These are phyloP conservation scores for Asbolus verrucosus DNA, from an alignment of 1,140 invertebrate species.

Conservation along the genomic window DNA sequence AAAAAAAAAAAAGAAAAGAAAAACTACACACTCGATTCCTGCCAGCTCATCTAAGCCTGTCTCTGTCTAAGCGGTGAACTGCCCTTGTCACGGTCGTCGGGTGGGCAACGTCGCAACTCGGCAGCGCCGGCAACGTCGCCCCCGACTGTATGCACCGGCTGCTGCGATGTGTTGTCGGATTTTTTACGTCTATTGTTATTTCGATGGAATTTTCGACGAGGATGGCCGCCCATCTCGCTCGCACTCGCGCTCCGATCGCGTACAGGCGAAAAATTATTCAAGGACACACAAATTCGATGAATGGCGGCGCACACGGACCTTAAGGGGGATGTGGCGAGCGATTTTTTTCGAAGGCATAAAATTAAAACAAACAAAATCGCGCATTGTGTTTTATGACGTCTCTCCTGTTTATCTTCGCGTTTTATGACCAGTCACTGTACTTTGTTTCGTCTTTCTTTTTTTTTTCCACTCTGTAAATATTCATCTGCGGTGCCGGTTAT, in stretches of 20 bases:
- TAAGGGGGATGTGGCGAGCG: neutral
- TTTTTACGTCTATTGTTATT: constrained; percentile 39
- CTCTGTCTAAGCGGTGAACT: constrained; percentile 38
- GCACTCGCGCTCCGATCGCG: neutral
- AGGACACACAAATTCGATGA: constrained; percentile 17
- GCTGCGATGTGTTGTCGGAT: constrained; percentile 37
- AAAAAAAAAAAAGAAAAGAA: too few relatives aligned
- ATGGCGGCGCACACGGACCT: neutral
- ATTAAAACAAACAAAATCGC: too few relatives aligned
- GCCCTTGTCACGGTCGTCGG: constrained; percentile 46
- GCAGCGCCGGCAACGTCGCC: constrained; percentile 1
- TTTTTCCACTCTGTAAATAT: too few relatives aligned
- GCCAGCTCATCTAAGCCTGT: constrained; percentile 44
- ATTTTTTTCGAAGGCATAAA: too few relatives aligned
- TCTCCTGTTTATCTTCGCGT: neutral
- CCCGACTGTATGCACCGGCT: constrained; percentile 32
- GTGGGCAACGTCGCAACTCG: constrained; percentile 1
- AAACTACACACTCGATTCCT: constrained; percentile 39
- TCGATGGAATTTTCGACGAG: constrained; percentile 30
- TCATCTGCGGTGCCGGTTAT: too few relatives aligned
- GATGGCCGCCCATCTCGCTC: neutral
- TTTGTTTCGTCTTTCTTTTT: neutral
- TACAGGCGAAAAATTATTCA: neutral
- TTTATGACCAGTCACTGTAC: neutral
- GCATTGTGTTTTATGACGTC: neutral